phyloP scores from a whole-genome alignment of 2,797 vertebrate genomes.

The Caiman crocodilus region DNA sequence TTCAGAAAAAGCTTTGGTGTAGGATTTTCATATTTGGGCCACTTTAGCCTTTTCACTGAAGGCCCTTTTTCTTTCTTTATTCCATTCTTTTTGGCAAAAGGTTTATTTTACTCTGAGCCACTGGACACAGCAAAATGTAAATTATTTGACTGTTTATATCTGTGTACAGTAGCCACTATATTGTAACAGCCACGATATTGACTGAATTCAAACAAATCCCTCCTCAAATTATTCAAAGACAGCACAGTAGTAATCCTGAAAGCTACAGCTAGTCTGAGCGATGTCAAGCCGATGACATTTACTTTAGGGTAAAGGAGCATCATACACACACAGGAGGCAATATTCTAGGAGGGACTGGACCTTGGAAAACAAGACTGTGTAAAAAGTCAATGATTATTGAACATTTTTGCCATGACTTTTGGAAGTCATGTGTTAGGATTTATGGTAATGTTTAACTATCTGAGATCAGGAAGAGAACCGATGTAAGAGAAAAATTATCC shows the following conservation, averaged over 20 bases:
- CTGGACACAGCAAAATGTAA: background rate
- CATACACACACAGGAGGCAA: no score
- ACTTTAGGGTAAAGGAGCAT: accelerated
- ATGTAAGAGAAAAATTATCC: accelerated
- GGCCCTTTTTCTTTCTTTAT: background rate
- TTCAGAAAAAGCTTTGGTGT: accelerated
- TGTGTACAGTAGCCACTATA: background rate
- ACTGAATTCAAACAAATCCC: background rate
- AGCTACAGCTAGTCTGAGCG: accelerated
- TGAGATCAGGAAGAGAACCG: accelerated
- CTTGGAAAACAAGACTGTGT: background rate
- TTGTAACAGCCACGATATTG: background rate
- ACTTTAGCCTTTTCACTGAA: accelerated
- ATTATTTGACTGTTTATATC: background rate
- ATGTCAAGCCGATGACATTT: accelerated
- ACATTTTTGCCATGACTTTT: background rate
- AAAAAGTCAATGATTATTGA: accelerated
- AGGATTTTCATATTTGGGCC: background rate
- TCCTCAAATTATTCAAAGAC: background rate
- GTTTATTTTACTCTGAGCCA: accelerated
- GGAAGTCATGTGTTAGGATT: background rate
- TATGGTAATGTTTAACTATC: accelerated
- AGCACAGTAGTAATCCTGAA: accelerated
- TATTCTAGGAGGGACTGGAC: background rate
- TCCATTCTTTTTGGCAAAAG: background rate